Evolutionary conservation across 2,797 vertebrate genomes (phyloP).

Genomic region (Anas bahamensis): DNA sequence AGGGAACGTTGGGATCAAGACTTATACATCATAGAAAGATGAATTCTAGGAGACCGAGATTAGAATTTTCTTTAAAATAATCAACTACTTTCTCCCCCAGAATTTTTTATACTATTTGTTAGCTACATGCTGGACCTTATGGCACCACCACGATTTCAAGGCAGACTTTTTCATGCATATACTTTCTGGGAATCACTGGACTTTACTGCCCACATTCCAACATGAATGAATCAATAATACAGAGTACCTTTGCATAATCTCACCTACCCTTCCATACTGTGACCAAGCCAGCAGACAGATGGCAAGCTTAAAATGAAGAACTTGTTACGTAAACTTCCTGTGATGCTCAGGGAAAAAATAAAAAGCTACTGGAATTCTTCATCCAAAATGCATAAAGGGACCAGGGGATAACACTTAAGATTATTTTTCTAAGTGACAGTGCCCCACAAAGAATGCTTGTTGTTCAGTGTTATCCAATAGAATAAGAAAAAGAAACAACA

Average conservation of each 20-base stretch:
- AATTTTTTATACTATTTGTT: neutral
- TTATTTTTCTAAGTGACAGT: neutral
- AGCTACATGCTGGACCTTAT: accelerated
- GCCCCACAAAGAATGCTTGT: neutral
- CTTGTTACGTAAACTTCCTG: neutral
- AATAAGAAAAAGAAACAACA: neutral
- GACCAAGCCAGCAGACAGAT: neutral
- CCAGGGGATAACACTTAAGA: neutral
- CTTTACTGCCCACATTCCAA: no score
- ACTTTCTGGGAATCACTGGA: neutral
- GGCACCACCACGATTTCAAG: neutral
- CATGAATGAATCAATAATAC: neutral
- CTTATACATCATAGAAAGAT: neutral
- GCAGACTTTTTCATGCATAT: neutral
- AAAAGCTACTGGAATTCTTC: neutral
- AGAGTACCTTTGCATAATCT: neutral
- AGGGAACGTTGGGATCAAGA: neutral
- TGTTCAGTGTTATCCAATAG: neutral
- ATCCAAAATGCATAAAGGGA: neutral
- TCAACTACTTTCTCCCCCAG: neutral
- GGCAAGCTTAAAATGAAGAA: neutral
- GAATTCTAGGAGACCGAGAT: neutral
- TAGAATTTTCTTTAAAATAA: neutral
- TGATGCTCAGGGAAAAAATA: neutral
- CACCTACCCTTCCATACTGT: neutral